Conservation (phyloP, 1,140 invertebrate species). For the Glossosoma conforme region DNA sequence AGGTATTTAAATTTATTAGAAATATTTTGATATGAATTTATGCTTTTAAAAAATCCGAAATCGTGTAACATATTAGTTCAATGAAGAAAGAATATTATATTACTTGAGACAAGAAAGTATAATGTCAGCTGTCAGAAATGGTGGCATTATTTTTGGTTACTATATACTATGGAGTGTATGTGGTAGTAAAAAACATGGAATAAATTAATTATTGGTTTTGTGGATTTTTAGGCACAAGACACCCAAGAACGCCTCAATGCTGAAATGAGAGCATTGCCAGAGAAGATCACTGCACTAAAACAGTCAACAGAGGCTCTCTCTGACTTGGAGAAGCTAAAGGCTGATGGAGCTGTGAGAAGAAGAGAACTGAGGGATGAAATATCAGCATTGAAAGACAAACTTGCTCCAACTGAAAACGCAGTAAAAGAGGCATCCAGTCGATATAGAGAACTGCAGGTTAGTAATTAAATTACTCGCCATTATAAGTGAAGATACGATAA, state of each 20-base stretch:
- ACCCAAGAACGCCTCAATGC: conserved; percentile 43
- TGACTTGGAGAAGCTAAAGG: conserved; percentile 46
- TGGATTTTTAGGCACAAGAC: conserved; percentile 37
- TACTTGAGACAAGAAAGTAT: background rate
- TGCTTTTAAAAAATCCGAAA: too few species aligned
- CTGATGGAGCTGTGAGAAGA: conserved; percentile 38
- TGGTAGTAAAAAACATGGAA: too few species aligned
- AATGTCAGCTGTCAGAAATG: too few species aligned
- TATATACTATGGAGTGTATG: too few species aligned
- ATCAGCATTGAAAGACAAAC: conserved; percentile 36
- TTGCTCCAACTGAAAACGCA: conserved; percentile 39
- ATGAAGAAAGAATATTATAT: too few species aligned
- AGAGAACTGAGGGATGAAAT: conserved; percentile 36
- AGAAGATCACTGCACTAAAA: conserved; percentile 44
- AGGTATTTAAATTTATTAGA: conserved; percentile 37
- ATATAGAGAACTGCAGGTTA: conserved; percentile 42
- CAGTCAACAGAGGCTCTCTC: conserved; percentile 44
- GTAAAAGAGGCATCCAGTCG: conserved; percentile 39
- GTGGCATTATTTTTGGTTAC: too few species aligned
- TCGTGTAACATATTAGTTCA: too few species aligned
- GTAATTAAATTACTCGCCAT: too few species aligned
- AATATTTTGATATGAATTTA: too few species aligned
- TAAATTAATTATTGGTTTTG: too few species aligned
- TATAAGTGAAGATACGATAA: too few species aligned
- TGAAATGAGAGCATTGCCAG: conserved; percentile 46